These are phyloP conservation scores for Blennius ocellaris DNA, from an alignment of 2,113 vertebrate genomes.

Conservation along the genomic window DNA sequence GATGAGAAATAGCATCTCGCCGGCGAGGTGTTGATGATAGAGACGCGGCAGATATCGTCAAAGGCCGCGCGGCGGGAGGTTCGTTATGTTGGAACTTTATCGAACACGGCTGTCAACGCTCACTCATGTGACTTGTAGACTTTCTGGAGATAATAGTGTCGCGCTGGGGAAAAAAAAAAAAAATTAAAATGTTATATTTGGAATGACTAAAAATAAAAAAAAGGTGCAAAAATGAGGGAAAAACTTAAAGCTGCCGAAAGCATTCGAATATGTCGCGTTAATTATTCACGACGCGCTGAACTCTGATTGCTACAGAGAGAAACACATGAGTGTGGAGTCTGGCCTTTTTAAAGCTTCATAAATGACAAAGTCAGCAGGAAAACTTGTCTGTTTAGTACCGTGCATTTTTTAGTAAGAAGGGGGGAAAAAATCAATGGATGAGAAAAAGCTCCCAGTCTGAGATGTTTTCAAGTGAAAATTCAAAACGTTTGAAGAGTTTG, in stretches of 20 bases:
- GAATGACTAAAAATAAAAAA: neutral
- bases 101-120: neutral
- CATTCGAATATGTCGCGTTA: neutral
- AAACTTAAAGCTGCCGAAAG: no score
- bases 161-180: neutral
- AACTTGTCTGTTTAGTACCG: no score
- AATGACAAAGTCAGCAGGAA: no score
- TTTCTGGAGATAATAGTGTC: neutral
- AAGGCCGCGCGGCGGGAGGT: slow-evolving; percentile 18
- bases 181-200: neutral
- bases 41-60: no score
- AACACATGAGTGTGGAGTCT: no score
- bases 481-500: no score
- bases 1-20: slow-evolving; percentile 62
- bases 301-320: neutral
- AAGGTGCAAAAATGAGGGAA: neutral
- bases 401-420: no score
- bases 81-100: neutral
- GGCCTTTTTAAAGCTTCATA: no score
- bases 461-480: no score
- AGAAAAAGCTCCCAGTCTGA: no score
- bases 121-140: no score
- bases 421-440: no score
- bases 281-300: neutral
- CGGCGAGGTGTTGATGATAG: neutral